Evolutionary conservation across 1,140 invertebrate species (phyloP).

Genomic region (Acromyrmex heyeri): DNA sequence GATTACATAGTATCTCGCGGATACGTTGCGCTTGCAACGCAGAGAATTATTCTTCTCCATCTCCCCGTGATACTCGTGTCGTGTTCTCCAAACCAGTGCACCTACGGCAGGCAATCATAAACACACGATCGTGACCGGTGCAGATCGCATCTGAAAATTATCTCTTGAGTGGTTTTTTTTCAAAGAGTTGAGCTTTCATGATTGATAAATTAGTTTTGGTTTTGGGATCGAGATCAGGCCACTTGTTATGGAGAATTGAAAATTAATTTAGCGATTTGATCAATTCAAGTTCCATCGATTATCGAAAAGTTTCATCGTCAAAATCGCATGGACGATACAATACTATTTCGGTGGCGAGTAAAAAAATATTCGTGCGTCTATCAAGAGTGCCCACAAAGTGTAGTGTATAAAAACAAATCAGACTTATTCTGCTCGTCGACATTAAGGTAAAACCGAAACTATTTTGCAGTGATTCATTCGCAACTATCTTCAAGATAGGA

Average conservation of each 20-base stretch:
- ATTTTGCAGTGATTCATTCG: slow-evolving; percentile 6
- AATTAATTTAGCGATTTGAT: neutral
- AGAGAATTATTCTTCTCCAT: slow-evolving; percentile 75
- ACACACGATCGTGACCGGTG: neutral
- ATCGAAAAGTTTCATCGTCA: neutral
- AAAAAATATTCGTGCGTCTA: slow-evolving; percentile 23
- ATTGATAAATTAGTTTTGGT: neutral
- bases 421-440: slow-evolving; percentile 12
- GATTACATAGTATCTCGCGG: slow-evolving; percentile 50
- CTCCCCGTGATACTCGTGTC: neutral
- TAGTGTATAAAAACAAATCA: slow-evolving; percentile 53
- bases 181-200: neutral
- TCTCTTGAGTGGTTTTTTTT: neutral
- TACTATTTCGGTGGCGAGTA: slow-evolving; percentile 1
- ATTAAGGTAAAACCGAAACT: neutral
- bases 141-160: neutral
- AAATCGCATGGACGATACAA: neutral
- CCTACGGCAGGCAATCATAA: neutral
- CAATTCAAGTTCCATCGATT: neutral
- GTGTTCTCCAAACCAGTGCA: slow-evolving; percentile 16
- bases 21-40: slow-evolving; percentile 22
- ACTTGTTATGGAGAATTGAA: neutral
- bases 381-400: slow-evolving; percentile 43
- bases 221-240: neutral
- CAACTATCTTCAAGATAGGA: neutral